Evolutionary conservation across 2,113 vertebrate genomes (phyloP).

Genomic region (Boulengerochromis microlepis): DNA sequence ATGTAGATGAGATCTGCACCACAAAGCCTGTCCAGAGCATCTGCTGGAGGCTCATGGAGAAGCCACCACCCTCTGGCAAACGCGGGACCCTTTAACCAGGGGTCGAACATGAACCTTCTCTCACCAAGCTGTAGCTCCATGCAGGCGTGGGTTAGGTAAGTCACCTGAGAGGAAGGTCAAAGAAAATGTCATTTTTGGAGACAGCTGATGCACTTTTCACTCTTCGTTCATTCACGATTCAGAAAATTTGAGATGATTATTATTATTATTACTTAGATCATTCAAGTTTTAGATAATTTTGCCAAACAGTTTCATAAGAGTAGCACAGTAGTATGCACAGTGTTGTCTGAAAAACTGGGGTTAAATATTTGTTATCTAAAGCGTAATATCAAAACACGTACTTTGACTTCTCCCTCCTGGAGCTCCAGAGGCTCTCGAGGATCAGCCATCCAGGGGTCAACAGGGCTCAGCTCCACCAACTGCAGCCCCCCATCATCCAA

Average conservation of each 20-base stretch:
- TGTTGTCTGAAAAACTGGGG: not conserved
- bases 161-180: slow-evolving; percentile 52
- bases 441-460: slow-evolving; percentile 75
- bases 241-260: not conserved
- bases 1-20: slow-evolving; percentile 76
- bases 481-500: slow-evolving; percentile 59
- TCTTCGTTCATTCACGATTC: not conserved
- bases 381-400: not conserved
- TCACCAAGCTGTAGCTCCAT: slow-evolving; percentile 73
- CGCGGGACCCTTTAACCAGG: slow-evolving; percentile 77
- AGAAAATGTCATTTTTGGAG: too few species aligned
- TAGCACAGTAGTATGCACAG: not conserved
- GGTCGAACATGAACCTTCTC: slow-evolving; percentile 74
- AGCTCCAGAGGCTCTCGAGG: slow-evolving; percentile 60
- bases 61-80: slow-evolving; percentile 82
- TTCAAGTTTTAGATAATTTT: not conserved
- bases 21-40: slow-evolving; percentile 67
- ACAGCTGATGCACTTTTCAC: not conserved
- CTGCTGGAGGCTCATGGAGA: slow-evolving; percentile 45
- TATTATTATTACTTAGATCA: not conserved
- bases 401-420: slow-evolving; percentile 72
- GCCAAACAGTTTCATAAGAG: not conserved
- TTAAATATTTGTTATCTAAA: not conserved
- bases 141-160: slow-evolving; percentile 77
- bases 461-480: slow-evolving; percentile 71